Evolutionary conservation across 2,797 vertebrate genomes (phyloP), one percentile per base, ranked within the genome.

Genomic region (Orestias chungarensis): DNA sequence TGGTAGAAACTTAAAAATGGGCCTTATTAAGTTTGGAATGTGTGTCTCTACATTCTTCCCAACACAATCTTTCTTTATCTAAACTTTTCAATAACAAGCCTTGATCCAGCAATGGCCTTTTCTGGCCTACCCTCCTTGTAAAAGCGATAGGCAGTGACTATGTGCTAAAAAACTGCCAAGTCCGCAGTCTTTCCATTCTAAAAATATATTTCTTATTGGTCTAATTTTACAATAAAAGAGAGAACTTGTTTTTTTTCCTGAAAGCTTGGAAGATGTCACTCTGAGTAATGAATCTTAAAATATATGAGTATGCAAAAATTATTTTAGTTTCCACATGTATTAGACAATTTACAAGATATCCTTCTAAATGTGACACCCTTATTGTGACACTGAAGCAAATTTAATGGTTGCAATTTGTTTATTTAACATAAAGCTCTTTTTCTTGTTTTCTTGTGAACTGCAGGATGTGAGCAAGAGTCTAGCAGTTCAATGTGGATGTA

Each of bases 401-500:
- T 20, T 59, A 50, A 50, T 8, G 25, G 8, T 50, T 25, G 9
- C 7, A n/a, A 15, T 61, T 61, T 38, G 17, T 61, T 25, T 25
- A 18, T 62, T 38, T 38, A 38, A 4, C 2, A 14, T 10, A 9
- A 61, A 38, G 17, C 25, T 3, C 20, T 7, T 61, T 10, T 43
- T 69, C 43, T 9, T 33, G 0, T 66, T 67, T 62, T 0, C 12
- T 66, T 74, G 76, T 59, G 1, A 61, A 43, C 65, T 73, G 1
- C 44, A 92, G 94, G 85, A n/a, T 94, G 94, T 80, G 88, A 90
- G 44, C 84, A 86, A 25, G 90, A 92, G 35, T 91, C 92, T 50
- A 87, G 90, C 44, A 86, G 92, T 55, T 89, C 87, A 0, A 91
- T 91, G 93, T 94, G 93, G 93, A 86, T 92, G 20, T 92, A 93